Conservation (phyloP, 1,140 invertebrate species). For the Drosophila lacteicornis region DNA sequence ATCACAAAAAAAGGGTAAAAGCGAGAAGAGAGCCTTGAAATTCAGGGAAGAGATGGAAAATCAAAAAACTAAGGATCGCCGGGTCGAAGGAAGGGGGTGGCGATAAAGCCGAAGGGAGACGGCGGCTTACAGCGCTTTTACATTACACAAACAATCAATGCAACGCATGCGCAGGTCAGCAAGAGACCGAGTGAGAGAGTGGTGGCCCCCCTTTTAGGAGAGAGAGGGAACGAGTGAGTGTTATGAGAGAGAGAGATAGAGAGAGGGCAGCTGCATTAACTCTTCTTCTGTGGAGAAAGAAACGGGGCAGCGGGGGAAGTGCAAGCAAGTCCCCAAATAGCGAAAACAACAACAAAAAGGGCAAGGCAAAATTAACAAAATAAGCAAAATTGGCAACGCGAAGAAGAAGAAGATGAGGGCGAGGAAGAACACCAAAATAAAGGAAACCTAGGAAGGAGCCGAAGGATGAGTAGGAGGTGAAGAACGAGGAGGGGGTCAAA, state of each 20-base stretch:
- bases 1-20: background rate
- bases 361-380: conserved; percentile 60
- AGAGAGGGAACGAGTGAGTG: conserved; percentile 9
- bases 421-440: conserved; percentile 11
- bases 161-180: conserved; percentile 58
- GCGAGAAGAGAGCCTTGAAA: conserved; percentile 60
- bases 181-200: conserved; percentile 19
- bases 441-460: conserved; percentile 3
- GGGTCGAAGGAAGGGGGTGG: background rate
- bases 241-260: background rate
- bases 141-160: conserved; percentile 80
- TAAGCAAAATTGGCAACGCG: conserved; percentile 59
- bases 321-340: conserved; percentile 75
- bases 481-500: conserved; percentile 28
- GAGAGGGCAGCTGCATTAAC: conserved; percentile 49
- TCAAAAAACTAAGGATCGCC: conserved; percentile 48
- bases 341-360: conserved; percentile 42
- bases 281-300: conserved; percentile 28
- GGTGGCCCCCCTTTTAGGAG: background rate
- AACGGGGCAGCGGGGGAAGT: conserved; percentile 22
- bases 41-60: conserved; percentile 40
- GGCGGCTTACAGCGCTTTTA: conserved; percentile 64
- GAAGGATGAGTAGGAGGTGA: conserved; percentile 16
- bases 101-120: conserved; percentile 1
- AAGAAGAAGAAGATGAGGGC: conserved; percentile 5